phyloP scores from a whole-genome alignment of 1,140 invertebrate species.

The Thalassaphorura encarpata region DNA sequence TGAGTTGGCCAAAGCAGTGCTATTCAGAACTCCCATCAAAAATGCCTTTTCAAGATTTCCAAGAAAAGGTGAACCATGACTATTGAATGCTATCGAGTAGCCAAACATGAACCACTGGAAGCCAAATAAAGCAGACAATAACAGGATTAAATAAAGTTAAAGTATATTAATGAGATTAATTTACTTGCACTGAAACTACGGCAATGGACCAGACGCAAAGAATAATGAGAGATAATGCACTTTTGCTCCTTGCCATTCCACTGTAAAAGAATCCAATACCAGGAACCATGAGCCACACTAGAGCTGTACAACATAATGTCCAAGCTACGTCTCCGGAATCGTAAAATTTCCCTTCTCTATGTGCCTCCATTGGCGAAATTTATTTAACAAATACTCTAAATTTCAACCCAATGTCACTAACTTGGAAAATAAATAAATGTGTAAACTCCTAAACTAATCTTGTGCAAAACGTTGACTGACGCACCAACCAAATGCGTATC shows the following conservation, averaged over 20 bases:
- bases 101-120: slow-evolving; percentile 30
- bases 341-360: no score
- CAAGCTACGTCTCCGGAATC: slow-evolving; percentile 25
- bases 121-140: no score
- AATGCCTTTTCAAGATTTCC: slow-evolving; percentile 21
- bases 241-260: slow-evolving; percentile 22
- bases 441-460: no score
- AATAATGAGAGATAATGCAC: slow-evolving; percentile 20
- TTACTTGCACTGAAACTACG: slow-evolving; percentile 28
- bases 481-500: no score
- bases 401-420: no score
- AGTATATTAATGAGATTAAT: neutral
- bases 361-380: no score
- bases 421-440: no score
- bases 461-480: no score
- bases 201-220: slow-evolving; percentile 25
- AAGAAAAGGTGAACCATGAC: slow-evolving; percentile 15
- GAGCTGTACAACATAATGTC: slow-evolving; percentile 12
- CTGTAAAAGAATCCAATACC: slow-evolving; percentile 30
- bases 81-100: slow-evolving; percentile 24
- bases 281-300: slow-evolving; percentile 28
- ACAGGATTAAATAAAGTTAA: neutral
- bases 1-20: neutral
- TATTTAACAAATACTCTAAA: no score
- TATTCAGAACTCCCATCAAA: slow-evolving; percentile 13